These are phyloP conservation scores for Charanyca ferruginea DNA, from an alignment of 2,888 invertebrate species.

Conservation along the genomic window DNA sequence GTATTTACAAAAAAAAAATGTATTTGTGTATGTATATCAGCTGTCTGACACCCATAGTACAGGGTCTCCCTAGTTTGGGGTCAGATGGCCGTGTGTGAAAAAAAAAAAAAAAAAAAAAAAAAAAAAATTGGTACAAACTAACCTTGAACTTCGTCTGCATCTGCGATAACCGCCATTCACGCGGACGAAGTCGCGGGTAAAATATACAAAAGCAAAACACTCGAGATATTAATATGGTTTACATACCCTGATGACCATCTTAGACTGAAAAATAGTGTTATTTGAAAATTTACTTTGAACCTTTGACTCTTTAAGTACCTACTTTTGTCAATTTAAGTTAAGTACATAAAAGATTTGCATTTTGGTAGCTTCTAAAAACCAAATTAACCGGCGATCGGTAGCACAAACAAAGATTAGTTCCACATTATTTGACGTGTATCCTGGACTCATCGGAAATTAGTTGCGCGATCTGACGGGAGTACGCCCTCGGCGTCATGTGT, in stretches of 20 bases:
- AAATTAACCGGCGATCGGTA: constrained; percentile 51
- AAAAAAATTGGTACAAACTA: too few relatives aligned
- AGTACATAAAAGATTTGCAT: neutral
- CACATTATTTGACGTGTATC: constrained; percentile 79
- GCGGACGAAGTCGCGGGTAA: too few relatives aligned
- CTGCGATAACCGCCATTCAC: too few relatives aligned
- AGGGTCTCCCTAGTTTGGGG: too few relatives aligned
- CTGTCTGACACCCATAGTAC: too few relatives aligned
- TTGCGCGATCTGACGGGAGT: constrained; percentile 78
- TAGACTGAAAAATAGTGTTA: neutral
- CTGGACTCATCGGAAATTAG: constrained; percentile 82
- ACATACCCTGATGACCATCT: neutral
- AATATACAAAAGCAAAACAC: too few relatives aligned
- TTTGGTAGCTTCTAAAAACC: constrained; percentile 17
- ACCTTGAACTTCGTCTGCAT: too few relatives aligned
- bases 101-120: too few relatives aligned
- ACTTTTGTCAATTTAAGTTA: neutral
- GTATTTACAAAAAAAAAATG: too few relatives aligned
- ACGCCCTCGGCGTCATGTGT: constrained; percentile 84
- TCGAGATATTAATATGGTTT: neutral
- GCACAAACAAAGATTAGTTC: constrained; percentile 86
- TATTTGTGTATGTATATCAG: too few relatives aligned
- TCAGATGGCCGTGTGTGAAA: too few relatives aligned
- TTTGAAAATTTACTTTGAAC: neutral
- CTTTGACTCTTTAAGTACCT: too few relatives aligned